Evolutionary conservation across 2,888 invertebrate genomes (phyloP).

Genomic region (Clostera curtula): DNA sequence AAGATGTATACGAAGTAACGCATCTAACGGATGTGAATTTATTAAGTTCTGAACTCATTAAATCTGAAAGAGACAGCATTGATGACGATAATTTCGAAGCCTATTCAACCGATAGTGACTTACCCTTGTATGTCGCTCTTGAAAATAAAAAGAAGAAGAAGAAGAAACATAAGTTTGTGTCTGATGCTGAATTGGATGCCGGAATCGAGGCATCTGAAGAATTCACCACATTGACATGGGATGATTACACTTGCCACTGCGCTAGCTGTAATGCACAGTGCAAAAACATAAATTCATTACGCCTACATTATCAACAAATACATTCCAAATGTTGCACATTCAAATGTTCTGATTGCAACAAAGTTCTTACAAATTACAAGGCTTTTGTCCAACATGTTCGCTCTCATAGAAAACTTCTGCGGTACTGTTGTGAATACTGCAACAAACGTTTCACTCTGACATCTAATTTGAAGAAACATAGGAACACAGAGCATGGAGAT

Average conservation of each 20-base stretch:
- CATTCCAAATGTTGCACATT: slow-evolving; percentile 52
- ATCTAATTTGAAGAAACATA: slow-evolving; percentile 42
- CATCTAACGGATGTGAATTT: slow-evolving; percentile 27
- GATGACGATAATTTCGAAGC: slow-evolving; percentile 22
- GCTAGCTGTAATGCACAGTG: slow-evolving; percentile 58
- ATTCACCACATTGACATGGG: slow-evolving; percentile 40
- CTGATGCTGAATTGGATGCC: slow-evolving; percentile 2
- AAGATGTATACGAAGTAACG: slow-evolving; percentile 12
- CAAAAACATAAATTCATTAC: slow-evolving; percentile 46
- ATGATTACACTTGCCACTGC: slow-evolving; percentile 53
- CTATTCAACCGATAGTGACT: slow-evolving; percentile 49
- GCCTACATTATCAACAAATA: slow-evolving; percentile 56
- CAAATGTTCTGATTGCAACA: slow-evolving; percentile 56
- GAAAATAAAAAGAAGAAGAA: slow-evolving; percentile 38
- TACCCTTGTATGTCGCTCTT: slow-evolving; percentile 34
- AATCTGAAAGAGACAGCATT: slow-evolving; percentile 35
- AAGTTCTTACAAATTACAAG: slow-evolving; percentile 40
- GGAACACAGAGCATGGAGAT: slow-evolving; percentile 30
- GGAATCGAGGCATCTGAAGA: slow-evolving; percentile 5
- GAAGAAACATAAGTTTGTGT: slow-evolving; percentile 15
- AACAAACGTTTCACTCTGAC: slow-evolving; percentile 40
- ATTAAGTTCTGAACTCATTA: slow-evolving; percentile 29
- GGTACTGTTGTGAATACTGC: slow-evolving; percentile 58
- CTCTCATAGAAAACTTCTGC: slow-evolving; percentile 44
- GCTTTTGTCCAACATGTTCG: slow-evolving; percentile 51